Conservation (phyloP, 2,888 invertebrate genomes). For the Acanthoscelides obtectus region DNA sequence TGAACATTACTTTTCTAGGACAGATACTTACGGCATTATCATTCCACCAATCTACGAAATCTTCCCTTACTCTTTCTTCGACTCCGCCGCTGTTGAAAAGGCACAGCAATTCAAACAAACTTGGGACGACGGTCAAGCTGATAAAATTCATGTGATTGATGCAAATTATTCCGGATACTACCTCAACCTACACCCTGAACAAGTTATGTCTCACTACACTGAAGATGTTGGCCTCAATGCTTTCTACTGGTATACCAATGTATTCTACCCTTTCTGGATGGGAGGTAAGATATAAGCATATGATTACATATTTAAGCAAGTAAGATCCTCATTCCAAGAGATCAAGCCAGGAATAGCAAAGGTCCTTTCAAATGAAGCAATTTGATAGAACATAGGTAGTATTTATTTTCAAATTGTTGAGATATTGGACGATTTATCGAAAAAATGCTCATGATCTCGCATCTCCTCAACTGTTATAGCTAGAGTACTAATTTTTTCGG, state of each 20-base stretch:
- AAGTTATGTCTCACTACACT: constrained; percentile 61
- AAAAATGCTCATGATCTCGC: too few relatives aligned
- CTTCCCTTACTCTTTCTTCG: constrained; percentile 67
- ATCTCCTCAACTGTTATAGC: too few relatives aligned
- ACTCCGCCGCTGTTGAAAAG: constrained; percentile 61
- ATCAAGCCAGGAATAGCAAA: too few relatives aligned
- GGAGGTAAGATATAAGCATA: constrained; percentile 46
- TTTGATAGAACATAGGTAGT: too few relatives aligned
- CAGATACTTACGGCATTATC: constrained; percentile 59
- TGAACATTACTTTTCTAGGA: background rate
- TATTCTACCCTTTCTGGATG: constrained; percentile 63
- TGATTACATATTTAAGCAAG: too few relatives aligned
- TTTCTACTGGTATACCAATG: constrained; percentile 58
- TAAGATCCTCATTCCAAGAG: too few relatives aligned
- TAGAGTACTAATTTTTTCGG: too few relatives aligned
- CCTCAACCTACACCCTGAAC: constrained; percentile 53
- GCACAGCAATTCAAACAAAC: constrained; percentile 60
- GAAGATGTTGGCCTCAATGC: constrained; percentile 67
- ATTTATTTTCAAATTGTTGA: too few relatives aligned
- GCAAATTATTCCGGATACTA: constrained; percentile 60
- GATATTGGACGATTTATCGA: too few relatives aligned
- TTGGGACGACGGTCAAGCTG: constrained; percentile 34
- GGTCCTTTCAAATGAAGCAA: too few relatives aligned
- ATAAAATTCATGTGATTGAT: constrained; percentile 50
- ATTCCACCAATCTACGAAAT: constrained; percentile 70